Percentiles rank a stretch among this genome's conserved stretches.
phyloP scores from a whole-genome alignment of 2,113 vertebrate species.

The Cricetomys ansorgei region DNA sequence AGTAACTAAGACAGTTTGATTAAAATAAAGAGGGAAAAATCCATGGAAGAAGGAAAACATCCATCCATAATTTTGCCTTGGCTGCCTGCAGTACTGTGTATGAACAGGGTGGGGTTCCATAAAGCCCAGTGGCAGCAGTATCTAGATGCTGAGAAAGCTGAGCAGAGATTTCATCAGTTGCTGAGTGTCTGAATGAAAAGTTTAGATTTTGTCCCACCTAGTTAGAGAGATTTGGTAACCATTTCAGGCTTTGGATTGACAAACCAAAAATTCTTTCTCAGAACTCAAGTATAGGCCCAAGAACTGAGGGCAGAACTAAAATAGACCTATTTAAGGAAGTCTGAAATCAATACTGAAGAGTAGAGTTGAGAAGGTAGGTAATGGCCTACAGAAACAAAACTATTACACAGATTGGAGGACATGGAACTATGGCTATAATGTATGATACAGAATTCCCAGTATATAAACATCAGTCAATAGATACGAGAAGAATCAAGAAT shows the following conservation, averaged over 20 bases:
- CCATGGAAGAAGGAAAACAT: neutral
- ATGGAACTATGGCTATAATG: neutral
- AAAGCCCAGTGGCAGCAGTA: neutral
- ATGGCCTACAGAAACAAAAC: neutral
- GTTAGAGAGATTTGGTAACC: neutral
- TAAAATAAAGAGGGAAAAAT: neutral
- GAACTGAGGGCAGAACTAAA: neutral
- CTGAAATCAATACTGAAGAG: neutral
- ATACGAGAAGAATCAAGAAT: neutral
- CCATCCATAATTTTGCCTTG: neutral
- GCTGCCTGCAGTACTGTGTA: neutral
- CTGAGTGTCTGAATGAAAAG: neutral
- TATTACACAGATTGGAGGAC: neutral
- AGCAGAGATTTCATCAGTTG: neutral
- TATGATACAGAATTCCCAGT: neutral
- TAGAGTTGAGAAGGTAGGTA: neutral
- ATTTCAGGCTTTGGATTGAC: neutral
- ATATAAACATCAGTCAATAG: neutral
- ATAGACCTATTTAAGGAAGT: neutral
- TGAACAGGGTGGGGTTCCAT: neutral
- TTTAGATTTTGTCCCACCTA: neutral
- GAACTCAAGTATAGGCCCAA: neutral
- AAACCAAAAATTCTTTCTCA: neutral
- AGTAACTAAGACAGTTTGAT: neutral
- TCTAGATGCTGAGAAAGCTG: neutral